phyloP scores from a whole-genome alignment of 2,797 vertebrate species.

The Phaenicophaeus curvirostris region DNA sequence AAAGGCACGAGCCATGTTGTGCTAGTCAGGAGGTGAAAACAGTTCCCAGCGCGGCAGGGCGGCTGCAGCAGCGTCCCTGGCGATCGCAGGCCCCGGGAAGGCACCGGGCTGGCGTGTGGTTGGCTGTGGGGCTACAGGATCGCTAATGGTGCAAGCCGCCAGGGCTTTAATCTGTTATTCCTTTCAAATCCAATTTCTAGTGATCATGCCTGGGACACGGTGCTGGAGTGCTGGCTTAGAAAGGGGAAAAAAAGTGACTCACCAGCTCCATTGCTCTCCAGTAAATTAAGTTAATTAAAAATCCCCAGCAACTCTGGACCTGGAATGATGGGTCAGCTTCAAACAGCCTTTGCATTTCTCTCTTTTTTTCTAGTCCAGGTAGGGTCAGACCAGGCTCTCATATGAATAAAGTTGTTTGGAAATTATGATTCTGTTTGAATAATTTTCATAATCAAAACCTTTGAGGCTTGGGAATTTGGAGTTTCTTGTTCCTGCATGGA shows the following conservation, averaged over 20 bases:
- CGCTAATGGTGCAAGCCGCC: neutral
- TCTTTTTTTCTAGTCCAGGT: neutral
- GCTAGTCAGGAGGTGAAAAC: no score
- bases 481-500: neutral
- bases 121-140: neutral
- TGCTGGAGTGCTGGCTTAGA: neutral
- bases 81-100: neutral
- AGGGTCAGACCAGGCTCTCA: neutral
- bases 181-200: slow-evolving; percentile 6
- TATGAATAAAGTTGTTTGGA: neutral
- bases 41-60: no score
- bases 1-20: no score
- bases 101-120: neutral
- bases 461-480: neutral
- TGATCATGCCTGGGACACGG: neutral
- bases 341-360: neutral
- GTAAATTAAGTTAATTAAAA: slow-evolving; percentile 35
- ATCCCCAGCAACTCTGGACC: neutral
- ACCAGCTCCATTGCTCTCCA: neutral
- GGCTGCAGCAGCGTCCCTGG: neutral
- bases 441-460: neutral
- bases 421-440: neutral
- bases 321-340: neutral
- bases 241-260: neutral
- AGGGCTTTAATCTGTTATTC: neutral